Evolutionary conservation across 2,888 invertebrate genomes (phyloP), one percentile per base, ranked within the genome.

Genomic region (Cremastinae sp.): DNA sequence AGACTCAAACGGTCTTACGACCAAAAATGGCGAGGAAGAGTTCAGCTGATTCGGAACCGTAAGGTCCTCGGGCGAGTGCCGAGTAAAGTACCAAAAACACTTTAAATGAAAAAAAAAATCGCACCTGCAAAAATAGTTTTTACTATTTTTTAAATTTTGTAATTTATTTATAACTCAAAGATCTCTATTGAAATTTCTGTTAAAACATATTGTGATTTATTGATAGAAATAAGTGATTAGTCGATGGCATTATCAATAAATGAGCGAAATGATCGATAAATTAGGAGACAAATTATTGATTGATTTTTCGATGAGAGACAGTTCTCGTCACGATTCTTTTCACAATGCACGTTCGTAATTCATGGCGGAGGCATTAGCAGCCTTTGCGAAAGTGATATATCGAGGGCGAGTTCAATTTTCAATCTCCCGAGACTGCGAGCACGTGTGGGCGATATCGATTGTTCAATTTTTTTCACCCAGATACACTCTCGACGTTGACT

Each of bases 391-490:
- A 55, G 53, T 20, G 9, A 12, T 47, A 66, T 20, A 53, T 59
- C 53, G 73, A 66, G 56, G 41, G 56, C 37, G 45, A 69, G 45
- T 56, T 64, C 53, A 71, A 55, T 65, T 65, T 68, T 49, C 61
- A 65, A 77, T 73, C 73, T 59, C 45, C 49, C 66, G 35, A 39
- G 14, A 16, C 28, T 41, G 37, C 45, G 58, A 59, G 20, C 69
- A 12, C 59, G 70, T 61, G 82, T 81, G 74, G 81, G 82, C 80
- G 81, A 81, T 61, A 75, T 37, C 79, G 79, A 81, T 81, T 80
- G 82, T 81, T 78, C 72, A 73, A 78, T 85, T 82, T 84, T n/a
- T 85, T 82, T 81, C 85, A 75, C 81, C 80, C 80, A 81, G 82
- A 82, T 84, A 75, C 81, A 58, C 82, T 75, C 79, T 78, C 55